Conservation (phyloP, 2,888 invertebrate genomes). For the Protonemura montana region DNA sequence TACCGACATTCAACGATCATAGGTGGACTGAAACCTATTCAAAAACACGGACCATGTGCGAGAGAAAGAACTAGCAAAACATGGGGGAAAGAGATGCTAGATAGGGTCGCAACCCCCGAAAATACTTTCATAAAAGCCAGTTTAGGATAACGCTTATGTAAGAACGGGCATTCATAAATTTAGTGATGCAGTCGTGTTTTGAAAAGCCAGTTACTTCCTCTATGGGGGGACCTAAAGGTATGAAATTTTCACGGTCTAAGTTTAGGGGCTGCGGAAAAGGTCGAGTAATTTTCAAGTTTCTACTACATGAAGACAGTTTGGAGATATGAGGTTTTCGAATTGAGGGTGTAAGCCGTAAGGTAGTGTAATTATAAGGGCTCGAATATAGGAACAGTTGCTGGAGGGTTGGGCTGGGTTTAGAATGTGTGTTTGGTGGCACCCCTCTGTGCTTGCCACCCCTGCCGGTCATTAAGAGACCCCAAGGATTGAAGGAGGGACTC, state of each 20-base stretch:
- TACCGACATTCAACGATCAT: slow-evolving; percentile 32
- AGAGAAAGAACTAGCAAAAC: slow-evolving; percentile 36
- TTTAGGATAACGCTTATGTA: slow-evolving; percentile 38
- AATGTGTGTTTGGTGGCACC: slow-evolving; percentile 42
- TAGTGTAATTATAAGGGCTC: slow-evolving; percentile 41
- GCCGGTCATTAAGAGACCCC: slow-evolving; percentile 40
- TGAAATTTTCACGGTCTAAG: slow-evolving; percentile 37
- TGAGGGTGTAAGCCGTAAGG: slow-evolving; percentile 42
- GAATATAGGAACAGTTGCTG: slow-evolving; percentile 39
- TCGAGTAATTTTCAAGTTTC: slow-evolving; percentile 42
- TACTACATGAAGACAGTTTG: slow-evolving; percentile 39
- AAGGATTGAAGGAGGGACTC: slow-evolving; percentile 41
- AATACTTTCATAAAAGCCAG: slow-evolving; percentile 42
- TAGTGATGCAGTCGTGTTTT: slow-evolving; percentile 34
- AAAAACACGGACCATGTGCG: slow-evolving; percentile 12
- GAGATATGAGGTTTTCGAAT: slow-evolving; percentile 39
- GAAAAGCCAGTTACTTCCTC: slow-evolving; percentile 39
- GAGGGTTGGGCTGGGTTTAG: slow-evolving; percentile 30
- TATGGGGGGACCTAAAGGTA: slow-evolving; percentile 24
- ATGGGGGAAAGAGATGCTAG: slow-evolving; percentile 25
- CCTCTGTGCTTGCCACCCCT: slow-evolving; percentile 30
- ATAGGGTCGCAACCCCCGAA: slow-evolving; percentile 36
- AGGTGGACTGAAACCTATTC: slow-evolving; percentile 31
- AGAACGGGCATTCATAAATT: slow-evolving; percentile 40
- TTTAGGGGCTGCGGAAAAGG: slow-evolving; percentile 41